Conservation (phyloP, 1,140 invertebrate genomes). For the Conus betulinus region DNA sequence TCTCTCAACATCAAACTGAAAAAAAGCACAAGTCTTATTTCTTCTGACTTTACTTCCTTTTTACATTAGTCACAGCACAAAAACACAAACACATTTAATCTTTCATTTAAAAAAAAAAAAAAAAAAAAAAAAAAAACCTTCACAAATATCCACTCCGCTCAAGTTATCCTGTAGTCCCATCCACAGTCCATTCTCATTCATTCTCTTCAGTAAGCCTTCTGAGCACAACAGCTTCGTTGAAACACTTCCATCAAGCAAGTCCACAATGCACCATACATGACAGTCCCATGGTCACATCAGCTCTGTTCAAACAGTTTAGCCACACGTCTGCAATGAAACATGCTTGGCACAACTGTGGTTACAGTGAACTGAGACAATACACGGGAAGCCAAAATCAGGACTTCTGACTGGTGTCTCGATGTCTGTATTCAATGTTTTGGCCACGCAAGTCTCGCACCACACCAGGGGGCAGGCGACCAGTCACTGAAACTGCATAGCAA, state of each 20-base stretch:
- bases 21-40: no score
- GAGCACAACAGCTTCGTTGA: background rate
- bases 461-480: slow-evolving; percentile 90
- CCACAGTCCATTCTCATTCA: background rate
- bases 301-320: background rate
- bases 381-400: background rate
- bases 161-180: background rate
- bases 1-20: no score
- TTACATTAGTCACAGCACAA: background rate
- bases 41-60: background rate
- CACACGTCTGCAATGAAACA: no score
- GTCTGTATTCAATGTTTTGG: slow-evolving; percentile 89
- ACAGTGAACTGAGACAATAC: background rate
- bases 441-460: slow-evolving; percentile 95
- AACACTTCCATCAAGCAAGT: background rate
- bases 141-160: background rate
- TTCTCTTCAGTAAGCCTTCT: background rate
- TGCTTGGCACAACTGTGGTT: no score
- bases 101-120: background rate
- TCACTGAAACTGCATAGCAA: slow-evolving; percentile 97
- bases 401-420: slow-evolving; percentile 86
- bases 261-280: background rate
- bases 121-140: no score
- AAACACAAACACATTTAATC: background rate
- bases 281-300: background rate